Base-by-base conservation (phyloP, 2,888 invertebrate genomes). In the Brachylomia viminalis region DNA sequence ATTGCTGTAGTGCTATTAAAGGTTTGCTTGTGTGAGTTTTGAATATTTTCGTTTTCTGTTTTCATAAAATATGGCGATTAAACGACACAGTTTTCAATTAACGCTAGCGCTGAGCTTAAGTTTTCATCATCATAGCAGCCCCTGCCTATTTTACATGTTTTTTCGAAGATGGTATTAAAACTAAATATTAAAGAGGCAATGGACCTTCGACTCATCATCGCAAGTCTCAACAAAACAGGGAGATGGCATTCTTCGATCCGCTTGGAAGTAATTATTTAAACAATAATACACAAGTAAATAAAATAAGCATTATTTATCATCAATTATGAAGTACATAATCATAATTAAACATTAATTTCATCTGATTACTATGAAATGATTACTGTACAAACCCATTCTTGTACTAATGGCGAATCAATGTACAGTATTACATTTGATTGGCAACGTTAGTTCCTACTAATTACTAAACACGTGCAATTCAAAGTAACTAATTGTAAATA, bases 1-100 rank as follows among this genome's bases (percentile, higher is more conserved):
- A 85, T 65, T 77, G 52, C 74, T 74, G 54, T 72, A 33, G 64
- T 56, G 23, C 83, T 85, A 81, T 85, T 81, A 75, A 20, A 17
- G 42, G 8, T 68, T 61, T 17, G 45, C 62, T 52, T 71, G 13
- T 59, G 59, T 59, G 58, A 20, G 49, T 45, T 61, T 76, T 47
- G 17, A 59, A 69, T 68, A 27, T 69, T 47, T 5, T 1, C 10
- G 79, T 47, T 20, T 30, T 42, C 1, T 52, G 27, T 58, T 45
- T 67, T 54, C 17, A 33, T 30, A 7, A 54, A 68, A 61, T 61
- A 20, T 42, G 15, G 6, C 38, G 6, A 38, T n/a, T n/a, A n/a
- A n/a, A n/a, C n/a, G n/a, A n/a, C n/a, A n/a, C n/a, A n/a, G n/a
- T n/a, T n/a, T n/a, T n/a, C 27, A 42, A 8, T 27, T 42, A n/a